Evolutionary conservation across 2,888 invertebrate species (phyloP).

Genomic region (Drosophila hamatofila): DNA sequence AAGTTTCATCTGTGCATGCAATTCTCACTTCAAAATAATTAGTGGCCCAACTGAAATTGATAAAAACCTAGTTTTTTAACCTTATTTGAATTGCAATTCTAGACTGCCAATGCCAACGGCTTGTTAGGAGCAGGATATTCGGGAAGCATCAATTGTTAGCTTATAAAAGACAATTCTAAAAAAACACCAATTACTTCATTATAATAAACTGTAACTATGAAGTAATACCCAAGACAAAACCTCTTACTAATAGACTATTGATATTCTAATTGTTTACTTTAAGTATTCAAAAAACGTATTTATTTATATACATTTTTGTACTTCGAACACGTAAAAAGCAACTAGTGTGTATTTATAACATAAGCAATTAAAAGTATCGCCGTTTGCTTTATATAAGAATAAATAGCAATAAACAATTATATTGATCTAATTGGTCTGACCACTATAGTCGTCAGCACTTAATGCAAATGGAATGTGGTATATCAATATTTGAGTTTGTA

Average conservation of each 20-base stretch:
- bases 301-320: conserved; percentile 70
- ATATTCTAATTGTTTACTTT: conserved; percentile 61
- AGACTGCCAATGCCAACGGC: conserved; percentile 83
- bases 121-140: conserved; percentile 72
- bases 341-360: conserved; percentile 48
- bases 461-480: neutral
- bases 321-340: conserved; percentile 44
- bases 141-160: conserved; percentile 1
- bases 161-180: conserved; percentile 11
- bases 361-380: conserved; percentile 27
- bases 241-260: conserved; percentile 56
- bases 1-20: conserved; percentile 48
- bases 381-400: conserved; percentile 1
- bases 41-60: neutral
- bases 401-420: conserved; percentile 1
- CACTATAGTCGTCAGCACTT: neutral
- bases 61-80: conserved; percentile 17
- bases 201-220: conserved; percentile 5
- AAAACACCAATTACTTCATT: conserved; percentile 3
- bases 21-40: conserved; percentile 35
- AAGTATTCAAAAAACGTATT: conserved; percentile 44
- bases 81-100: conserved; percentile 59
- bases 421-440: neutral
- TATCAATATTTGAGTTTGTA: neutral
- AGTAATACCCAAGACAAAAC: conserved; percentile 28